Evolutionary conservation across 1,140 invertebrate species (phyloP), one percentile per base, ranked within the genome.

Genomic region (Trachymyrmex cornetzi): DNA sequence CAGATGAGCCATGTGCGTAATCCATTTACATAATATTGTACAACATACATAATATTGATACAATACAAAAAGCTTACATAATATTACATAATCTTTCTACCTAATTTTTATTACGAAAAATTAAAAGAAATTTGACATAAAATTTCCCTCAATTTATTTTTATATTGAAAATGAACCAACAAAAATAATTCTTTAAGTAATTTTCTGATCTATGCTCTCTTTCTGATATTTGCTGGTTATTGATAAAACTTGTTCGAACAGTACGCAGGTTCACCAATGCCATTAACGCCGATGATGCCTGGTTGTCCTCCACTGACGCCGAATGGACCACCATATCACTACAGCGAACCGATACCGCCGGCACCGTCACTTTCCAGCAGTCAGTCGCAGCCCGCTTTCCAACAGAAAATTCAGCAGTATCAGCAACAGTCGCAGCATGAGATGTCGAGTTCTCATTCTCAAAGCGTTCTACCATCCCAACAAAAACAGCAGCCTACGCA

Each of bases 311-410:
- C 94, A 0, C 64, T 95, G 81, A 95, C 95, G 30, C 95, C 95
- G 30, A 95, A 95, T 64, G 95, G 94, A n/a, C 94, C 94, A 53
- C 94, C 94, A 22, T 95, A 95, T 91, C 95, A 95, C 71, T 95
- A 94, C 87, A 95, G 91, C 80, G 94, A 95, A 53, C 94, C 94
- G n/a, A 95, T 95, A 27, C 94, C 94, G 22, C 94, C 94, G 59
- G 94, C 94, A 14, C 94, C 95, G 12, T 95, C 94, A 94, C 96
- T 94, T 86, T 96, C 93, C 92, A 96, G 91, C 91, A 97, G 94
- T 91, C 96, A 94, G 94, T 97, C 94, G 91, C 96, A 95, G 77
- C 94, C 94, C 44, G 95, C 92, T 61, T 95, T 94, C 91, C 95
- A 95, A 66, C 94, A 95, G 77, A 95, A 95, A 66, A 67, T 94